Evolutionary conservation across 2,113 vertebrate genomes (phyloP).

Genomic region (Zootoca vivipara): DNA sequence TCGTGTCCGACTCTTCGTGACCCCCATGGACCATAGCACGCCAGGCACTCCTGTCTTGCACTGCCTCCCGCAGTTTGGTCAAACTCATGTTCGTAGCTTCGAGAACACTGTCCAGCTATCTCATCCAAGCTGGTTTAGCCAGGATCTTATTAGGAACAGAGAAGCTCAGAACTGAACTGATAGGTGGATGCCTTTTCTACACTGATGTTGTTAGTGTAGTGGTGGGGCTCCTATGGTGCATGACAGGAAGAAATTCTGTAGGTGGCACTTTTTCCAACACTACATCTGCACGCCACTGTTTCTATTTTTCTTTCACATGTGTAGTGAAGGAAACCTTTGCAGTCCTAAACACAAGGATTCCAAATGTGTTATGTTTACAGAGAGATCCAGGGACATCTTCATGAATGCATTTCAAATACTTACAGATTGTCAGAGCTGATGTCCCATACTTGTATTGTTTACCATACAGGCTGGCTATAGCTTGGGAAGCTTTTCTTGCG

Average conservation of each 20-base stretch:
- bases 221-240: neutral
- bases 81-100: too few species aligned
- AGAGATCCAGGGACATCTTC: neutral
- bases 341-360: neutral
- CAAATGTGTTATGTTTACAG: neutral
- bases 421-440: slow-evolving; percentile 81
- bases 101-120: too few species aligned
- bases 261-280: neutral
- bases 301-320: neutral
- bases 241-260: neutral
- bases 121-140: too few species aligned
- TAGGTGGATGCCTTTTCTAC: neutral
- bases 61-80: too few species aligned
- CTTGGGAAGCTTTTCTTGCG: slow-evolving; percentile 72
- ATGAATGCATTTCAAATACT: slow-evolving; percentile 61
- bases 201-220: neutral
- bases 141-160: neutral
- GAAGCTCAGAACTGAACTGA: neutral
- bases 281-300: neutral
- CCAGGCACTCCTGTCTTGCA: too few species aligned
- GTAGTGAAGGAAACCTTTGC: neutral
- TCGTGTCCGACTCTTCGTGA: too few species aligned
- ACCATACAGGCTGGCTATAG: slow-evolving; percentile 77
- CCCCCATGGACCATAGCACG: too few species aligned
- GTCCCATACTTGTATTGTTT: slow-evolving; percentile 82